A percentile compares a stretch with the other conserved stretches of the same genome.
Conservation (phyloP, 2,888 invertebrate species). For the Teinopalpus imperialis region DNA sequence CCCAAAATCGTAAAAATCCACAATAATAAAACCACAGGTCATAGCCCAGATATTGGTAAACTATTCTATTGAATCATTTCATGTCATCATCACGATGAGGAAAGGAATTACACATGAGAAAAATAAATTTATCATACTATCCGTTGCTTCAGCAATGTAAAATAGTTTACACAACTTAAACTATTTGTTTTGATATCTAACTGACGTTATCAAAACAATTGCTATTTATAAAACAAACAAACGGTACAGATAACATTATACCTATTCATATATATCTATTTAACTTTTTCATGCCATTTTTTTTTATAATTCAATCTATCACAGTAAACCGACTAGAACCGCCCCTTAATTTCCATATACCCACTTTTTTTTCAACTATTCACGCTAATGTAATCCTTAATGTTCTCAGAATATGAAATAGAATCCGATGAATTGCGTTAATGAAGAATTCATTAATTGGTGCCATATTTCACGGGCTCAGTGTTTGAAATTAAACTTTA, state of each 20-base stretch:
- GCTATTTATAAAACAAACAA: conserved; percentile 38
- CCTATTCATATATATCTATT: too few relatives aligned
- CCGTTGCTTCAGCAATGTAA: background rate
- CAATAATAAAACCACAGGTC: too few relatives aligned
- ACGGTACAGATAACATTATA: conserved; percentile 25
- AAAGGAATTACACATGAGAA: too few relatives aligned
- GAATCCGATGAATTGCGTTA: conserved; percentile 27
- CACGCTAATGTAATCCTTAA: conserved; percentile 29
- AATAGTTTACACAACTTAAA: conserved; percentile 10
- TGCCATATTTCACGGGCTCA: conserved; percentile 33
- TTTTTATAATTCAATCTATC: conserved; percentile 34
- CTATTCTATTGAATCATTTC: too few relatives aligned
- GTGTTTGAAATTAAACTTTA: conserved; percentile 27
- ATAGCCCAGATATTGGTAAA: too few relatives aligned
- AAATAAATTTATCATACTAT: too few relatives aligned
- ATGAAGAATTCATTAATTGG: conserved; percentile 35
- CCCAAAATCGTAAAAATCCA: too few relatives aligned
- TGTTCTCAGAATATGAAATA: conserved; percentile 15
- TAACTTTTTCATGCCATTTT: conserved; percentile 23
- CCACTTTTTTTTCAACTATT: conserved; percentile 27
- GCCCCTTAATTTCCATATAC: conserved; percentile 41
- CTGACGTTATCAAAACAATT: conserved; percentile 29
- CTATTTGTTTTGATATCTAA: conserved; percentile 37
- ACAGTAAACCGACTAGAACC: conserved; percentile 39
- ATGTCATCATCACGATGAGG: too few relatives aligned